phyloP scores from a whole-genome alignment of 2,113 vertebrate species.

The Tyrannus savana region DNA sequence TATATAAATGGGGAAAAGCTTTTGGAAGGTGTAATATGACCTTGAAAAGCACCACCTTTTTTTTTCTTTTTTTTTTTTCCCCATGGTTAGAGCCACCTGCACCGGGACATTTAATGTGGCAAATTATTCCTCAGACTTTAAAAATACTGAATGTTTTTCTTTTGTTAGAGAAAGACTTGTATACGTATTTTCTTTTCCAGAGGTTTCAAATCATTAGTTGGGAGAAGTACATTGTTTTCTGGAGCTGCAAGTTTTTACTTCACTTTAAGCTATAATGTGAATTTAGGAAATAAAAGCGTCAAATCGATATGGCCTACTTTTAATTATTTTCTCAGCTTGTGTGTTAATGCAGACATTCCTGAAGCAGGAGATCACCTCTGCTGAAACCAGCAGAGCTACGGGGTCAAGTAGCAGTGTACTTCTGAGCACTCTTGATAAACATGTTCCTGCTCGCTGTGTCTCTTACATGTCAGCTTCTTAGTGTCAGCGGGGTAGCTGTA shows the following conservation, averaged over 20 bases:
- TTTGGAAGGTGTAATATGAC: neutral
- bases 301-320: neutral
- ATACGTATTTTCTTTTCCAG: neutral
- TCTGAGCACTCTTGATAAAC: neutral
- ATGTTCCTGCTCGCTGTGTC: neutral
- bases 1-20: neutral
- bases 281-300: neutral
- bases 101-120: neutral
- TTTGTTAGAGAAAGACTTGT: neutral
- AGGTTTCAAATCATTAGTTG: neutral
- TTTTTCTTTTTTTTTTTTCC: neutral
- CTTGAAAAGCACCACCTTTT: neutral
- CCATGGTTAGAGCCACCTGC: neutral
- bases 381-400: neutral
- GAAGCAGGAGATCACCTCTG: neutral
- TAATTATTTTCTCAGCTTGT: conserved; percentile 10
- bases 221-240: neutral
- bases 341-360: neutral
- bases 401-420: neutral
- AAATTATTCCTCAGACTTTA: neutral
- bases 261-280: neutral
- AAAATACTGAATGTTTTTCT: neutral
- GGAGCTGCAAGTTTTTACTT: neutral
- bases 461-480: neutral
- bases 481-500: neutral